A percentile compares a stretch with the other conserved stretches of the same genome.
These are phyloP conservation scores for Tetramorium alpestre DNA, from an alignment of 1,140 invertebrate species.

Conservation along the genomic window DNA sequence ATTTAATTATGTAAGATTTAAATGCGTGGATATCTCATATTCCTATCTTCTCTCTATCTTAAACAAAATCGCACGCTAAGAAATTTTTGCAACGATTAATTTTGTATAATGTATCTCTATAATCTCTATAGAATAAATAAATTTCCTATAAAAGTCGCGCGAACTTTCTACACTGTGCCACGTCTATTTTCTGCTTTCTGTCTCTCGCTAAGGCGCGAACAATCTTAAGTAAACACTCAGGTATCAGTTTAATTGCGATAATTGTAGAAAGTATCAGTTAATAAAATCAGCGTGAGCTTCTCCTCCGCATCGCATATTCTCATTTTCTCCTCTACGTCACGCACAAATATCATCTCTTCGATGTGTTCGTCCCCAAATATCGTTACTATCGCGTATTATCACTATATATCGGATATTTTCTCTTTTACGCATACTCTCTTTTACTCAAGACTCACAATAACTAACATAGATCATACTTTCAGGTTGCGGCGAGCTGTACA, in stretches of 20 bases:
- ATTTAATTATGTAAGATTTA: background rate
- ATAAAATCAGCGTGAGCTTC: conserved; percentile 21
- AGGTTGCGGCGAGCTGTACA: conserved; percentile 95
- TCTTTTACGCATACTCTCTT: background rate
- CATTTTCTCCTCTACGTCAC: conserved; percentile 1
- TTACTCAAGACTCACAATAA: background rate
- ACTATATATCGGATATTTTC: background rate
- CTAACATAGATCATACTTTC: conserved; percentile 75
- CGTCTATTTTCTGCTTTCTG: conserved; percentile 51
- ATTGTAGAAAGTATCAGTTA: conserved; percentile 39
- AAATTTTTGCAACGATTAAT: conserved; percentile 1
- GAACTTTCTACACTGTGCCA: conserved; percentile 14
- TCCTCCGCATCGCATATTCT: background rate
- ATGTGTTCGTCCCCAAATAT: background rate
- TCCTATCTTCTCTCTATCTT: background rate
- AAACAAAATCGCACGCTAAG: background rate
- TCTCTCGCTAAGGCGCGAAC: conserved; percentile 16
- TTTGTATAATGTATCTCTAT: background rate
- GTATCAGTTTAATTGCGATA: conserved; percentile 23
- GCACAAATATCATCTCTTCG: background rate
- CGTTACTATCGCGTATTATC: background rate
- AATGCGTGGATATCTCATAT: background rate
- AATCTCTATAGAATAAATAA: conserved; percentile 4
- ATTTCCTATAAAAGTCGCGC: background rate
- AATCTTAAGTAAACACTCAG: background rate